Evolutionary conservation across 2,888 invertebrate genomes (phyloP), one percentile per base, ranked within the genome.

Genomic region (Ectemnius lituratus): DNA sequence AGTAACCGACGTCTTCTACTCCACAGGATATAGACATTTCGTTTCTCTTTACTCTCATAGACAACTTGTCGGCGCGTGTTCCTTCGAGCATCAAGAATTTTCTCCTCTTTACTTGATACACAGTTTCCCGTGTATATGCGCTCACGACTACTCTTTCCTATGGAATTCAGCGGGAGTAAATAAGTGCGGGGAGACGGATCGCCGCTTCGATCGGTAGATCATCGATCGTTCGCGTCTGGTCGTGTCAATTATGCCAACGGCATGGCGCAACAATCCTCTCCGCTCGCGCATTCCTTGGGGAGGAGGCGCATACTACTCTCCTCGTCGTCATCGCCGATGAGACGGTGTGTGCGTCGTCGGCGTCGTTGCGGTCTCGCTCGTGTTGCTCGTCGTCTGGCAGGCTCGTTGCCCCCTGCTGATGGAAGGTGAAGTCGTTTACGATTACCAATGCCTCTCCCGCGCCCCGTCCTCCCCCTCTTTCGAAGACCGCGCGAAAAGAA

Each of bases 341-440:
- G 18, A 16, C 61, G 46, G 11, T 16, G 20, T 61, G n/a, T 11
- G n/a, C 18, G 37, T 28, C 23, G 47, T 62, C 62, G n/a, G 57
- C 20, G 57, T 71, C 16, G 52, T 72, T 18, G 67, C 52, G 37
- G 62, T 18, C 49, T 67, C 70, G 62, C 37, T 37, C 37, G 37
- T 37, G 37, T 37, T 37, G 37, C 37, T 37, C 37, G 59, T 67
- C 70, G 75, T 81, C 73, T 77, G 76, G 74, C 78, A 78, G 70
- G 62, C 78, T 79, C 67, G 70, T 76, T 80, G 73, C 72, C 78
- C 64, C 73, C 69, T 77, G 74, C 73, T 72, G 75, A 79, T 80
- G 73, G 67, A 79, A 81, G 81, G 76, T 79, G 75, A 80, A 80
- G 74, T 70, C 67, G 68, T 68, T 61, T 67, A 68, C 81, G 68